Evolutionary conservation across 2,797 vertebrate genomes (phyloP).

Genomic region (Hoplostethus mediterraneus): DNA sequence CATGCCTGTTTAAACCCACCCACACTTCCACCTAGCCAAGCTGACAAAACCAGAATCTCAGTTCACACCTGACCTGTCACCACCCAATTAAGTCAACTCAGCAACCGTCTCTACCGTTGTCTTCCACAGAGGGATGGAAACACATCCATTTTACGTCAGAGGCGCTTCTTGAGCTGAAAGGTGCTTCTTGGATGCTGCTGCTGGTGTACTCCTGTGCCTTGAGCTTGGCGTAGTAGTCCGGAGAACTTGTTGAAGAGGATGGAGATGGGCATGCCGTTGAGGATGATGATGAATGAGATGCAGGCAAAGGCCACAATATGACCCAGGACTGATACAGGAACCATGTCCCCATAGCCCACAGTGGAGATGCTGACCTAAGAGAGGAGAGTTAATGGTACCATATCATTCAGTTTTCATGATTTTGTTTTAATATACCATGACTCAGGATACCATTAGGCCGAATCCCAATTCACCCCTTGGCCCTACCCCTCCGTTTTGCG

Average conservation of each 20-base stretch:
- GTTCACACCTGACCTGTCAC: too few species aligned
- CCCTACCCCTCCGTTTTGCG: too few species aligned
- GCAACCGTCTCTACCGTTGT: background rate
- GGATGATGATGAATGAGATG: conserved; percentile 92
- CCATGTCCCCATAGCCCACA: conserved; percentile 90
- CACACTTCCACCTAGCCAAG: too few species aligned
- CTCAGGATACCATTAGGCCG: too few species aligned
- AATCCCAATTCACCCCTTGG: too few species aligned
- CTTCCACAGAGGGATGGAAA: conserved; percentile 59
- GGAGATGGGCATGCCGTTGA: conserved; percentile 93
- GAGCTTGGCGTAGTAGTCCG: conserved; percentile 90
- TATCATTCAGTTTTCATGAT: conserved; percentile 5
- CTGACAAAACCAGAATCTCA: too few species aligned
- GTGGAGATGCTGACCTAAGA: conserved; percentile 92
- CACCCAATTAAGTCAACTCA: background rate
- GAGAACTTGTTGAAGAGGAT: conserved; percentile 94
- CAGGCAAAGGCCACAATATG: conserved; percentile 89
- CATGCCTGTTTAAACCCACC: too few species aligned
- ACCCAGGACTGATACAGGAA: conserved; percentile 86
- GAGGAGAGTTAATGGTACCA: background rate
- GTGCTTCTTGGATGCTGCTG: conserved; percentile 65
- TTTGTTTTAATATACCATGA: too few species aligned
- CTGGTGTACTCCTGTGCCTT: conserved; percentile 85
- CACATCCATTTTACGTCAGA: conserved; percentile 73
- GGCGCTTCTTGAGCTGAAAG: conserved; percentile 77